These are phyloP conservation scores for Muscina levida DNA, from an alignment of 2,888 invertebrate species.

Conservation along the genomic window DNA sequence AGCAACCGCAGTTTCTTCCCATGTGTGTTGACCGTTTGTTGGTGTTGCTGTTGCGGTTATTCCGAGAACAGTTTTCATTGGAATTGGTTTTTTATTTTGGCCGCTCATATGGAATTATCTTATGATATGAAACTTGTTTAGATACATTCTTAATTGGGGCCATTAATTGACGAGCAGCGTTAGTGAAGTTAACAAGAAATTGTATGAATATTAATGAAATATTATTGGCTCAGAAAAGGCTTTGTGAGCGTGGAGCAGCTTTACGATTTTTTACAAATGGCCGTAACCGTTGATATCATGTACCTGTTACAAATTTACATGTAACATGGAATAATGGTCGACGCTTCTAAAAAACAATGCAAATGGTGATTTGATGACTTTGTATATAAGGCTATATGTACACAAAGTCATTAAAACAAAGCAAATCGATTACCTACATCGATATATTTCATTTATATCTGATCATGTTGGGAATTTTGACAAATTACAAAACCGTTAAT, in stretches of 20 bases:
- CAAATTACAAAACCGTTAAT: too few species aligned
- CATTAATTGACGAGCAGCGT: neutral
- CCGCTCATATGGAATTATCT: neutral
- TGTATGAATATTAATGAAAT: constrained; percentile 8
- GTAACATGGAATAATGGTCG: too few species aligned
- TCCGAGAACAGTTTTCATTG: constrained; percentile 41
- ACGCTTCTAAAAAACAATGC: too few species aligned
- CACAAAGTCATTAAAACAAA: too few species aligned
- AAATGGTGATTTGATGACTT: too few species aligned
- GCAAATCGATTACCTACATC: too few species aligned
- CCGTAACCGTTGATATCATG: neutral
- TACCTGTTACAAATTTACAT: too few species aligned
- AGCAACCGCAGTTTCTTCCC: neutral
- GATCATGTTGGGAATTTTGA: too few species aligned
- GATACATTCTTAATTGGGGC: constrained; percentile 14
- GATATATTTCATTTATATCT: too few species aligned
- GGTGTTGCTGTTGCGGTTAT: constrained; percentile 12
- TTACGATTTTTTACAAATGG: neutral
- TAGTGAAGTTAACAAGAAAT: constrained; percentile 10
- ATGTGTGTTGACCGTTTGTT: neutral
- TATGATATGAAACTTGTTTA: constrained; percentile 12
- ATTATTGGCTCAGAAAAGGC: neutral
- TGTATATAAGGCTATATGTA: too few species aligned
- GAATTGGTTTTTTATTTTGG: constrained; percentile 8
- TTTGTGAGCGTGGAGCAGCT: neutral